Evolutionary conservation across 2,797 vertebrate species (phyloP), one percentile per base, ranked within the genome.

Genomic region (Eulemur rubriventer): DNA sequence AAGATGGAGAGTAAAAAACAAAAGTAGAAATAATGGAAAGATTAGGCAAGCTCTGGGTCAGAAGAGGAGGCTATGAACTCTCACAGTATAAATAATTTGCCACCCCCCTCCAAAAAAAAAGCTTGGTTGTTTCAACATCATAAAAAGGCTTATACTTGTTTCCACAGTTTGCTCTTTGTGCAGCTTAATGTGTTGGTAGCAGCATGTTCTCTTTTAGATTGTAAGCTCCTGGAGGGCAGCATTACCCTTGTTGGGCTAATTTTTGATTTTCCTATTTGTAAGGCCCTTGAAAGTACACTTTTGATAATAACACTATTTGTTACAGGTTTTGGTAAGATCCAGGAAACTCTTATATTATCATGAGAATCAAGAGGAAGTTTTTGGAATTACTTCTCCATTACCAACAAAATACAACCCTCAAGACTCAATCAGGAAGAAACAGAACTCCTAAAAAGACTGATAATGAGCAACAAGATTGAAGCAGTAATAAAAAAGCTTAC

Each of bases 231-330:
- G 0, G 65, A 96, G 81, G 69, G 75, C 18, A 76, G 28, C 3
- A 6, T 59, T 33, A 50, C 48, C 22, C 57, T 28, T 72, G 0
- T n/a, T 83, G 59, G 41, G 24, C 9, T 75, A 91, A 91, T 72
- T 81, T n/a, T 63, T 95, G 26, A 79, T 76, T 94, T 92, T 86
- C 43, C 55, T 91, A 28, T 91, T 89, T 67, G 85, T 73, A 59
- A 94, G 38, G 41, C 30, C 30, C 75, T 88, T 75, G 33, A 84
- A 81, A 7, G 6, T 65, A 94, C 24, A 69, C 26, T 65, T 95
- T 82, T 85, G 33, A 59, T 85, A 70, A 95, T 69, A 46, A 90
- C 18, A 61, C 20, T 52, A n/a, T 76, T 82, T 89, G 35, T 94
- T 82, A 35, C 35, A 92, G 38, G 67, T 92, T 81, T 96, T 73